A percentile compares a stretch with the other conserved stretches of the same genome.
phyloP scores from a whole-genome alignment of 2,888 invertebrate species.

The Philhelius pedissequus region DNA sequence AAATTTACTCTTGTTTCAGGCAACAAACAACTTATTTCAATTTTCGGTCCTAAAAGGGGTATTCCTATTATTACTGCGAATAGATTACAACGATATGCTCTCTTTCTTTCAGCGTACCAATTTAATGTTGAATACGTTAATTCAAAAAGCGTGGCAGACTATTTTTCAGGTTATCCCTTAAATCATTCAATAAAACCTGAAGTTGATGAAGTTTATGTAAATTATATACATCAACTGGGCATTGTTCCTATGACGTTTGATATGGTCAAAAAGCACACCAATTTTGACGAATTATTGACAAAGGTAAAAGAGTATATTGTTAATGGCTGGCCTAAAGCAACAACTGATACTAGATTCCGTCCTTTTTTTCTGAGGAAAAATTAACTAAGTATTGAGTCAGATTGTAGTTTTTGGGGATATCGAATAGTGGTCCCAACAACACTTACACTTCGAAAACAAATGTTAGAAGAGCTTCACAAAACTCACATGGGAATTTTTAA shows the following conservation, averaged over 20 bases:
- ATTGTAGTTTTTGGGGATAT: not conserved
- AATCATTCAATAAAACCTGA: not conserved
- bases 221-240: not conserved
- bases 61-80: constrained; percentile 72
- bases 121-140: constrained; percentile 58
- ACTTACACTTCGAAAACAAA: not conserved
- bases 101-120: constrained; percentile 52
- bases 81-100: constrained; percentile 57
- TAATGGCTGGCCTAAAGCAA: not conserved
- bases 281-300: not conserved
- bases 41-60: constrained; percentile 61
- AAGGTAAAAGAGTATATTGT: not conserved
- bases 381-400: not conserved
- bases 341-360: not conserved
- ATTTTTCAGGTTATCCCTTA: constrained; percentile 33
- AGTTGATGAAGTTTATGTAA: not conserved
- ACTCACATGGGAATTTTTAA: constrained; percentile 62
- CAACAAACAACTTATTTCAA: too few relatives aligned
- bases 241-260: not conserved
- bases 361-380: not conserved
- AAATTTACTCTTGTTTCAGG: constrained; percentile 74
- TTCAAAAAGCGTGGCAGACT: constrained; percentile 52
- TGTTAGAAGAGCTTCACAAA: constrained; percentile 15
- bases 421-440: not conserved
- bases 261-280: not conserved